Evolutionary conservation across 2,113 vertebrate genomes (phyloP), one percentile per base, ranked within the genome.

Genomic region (Agapornis roseicollis): DNA sequence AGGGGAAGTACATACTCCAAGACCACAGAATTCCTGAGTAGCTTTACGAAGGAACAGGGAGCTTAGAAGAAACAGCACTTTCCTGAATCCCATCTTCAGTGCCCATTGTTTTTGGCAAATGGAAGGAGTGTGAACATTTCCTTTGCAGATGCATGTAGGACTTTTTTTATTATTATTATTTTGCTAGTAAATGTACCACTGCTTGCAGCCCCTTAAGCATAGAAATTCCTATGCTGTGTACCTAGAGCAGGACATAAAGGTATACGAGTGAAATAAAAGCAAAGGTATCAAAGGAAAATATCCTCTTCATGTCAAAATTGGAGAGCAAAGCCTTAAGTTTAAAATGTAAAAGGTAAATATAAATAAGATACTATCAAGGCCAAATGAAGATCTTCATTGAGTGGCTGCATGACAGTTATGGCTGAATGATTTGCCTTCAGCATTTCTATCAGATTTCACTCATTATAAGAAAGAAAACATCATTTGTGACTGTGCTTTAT

Each of bases 401-500:
- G 73, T 84, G 56, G 65, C 70, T 90, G 78, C 82, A 71, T 96
- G 87, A 61, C 80, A 85, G 94, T 96, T 96, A 93, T 92, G 83
- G 82, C 79, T 96, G 85, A 95, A 89, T 78, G 93, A 95, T 94
- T 96, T 93, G 61, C 79, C 94, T 95, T 94, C 90, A 88, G 90
- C 41, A 80, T 94, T 97, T 91, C 86, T 96, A 85, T 91, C 80
- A 92, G 74, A 91, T 97, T 97, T 97, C 88, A 91, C 96, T 94
- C 92, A 87, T 93, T 90, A 31, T 81, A 90, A 80, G 85, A 76
- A 93, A 81, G 80, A 80, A 88, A 97, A 27, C 76, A 71, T 94
- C 22, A 80, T 97, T 92, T 96, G 85, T 71, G 71, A 93, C 64
- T 88, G 78, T 96, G 88, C 81, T 97, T 97, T 97, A 96, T 97